phyloP scores from a whole-genome alignment of 2,113 vertebrate genomes.

The Urocitellus parryii region DNA sequence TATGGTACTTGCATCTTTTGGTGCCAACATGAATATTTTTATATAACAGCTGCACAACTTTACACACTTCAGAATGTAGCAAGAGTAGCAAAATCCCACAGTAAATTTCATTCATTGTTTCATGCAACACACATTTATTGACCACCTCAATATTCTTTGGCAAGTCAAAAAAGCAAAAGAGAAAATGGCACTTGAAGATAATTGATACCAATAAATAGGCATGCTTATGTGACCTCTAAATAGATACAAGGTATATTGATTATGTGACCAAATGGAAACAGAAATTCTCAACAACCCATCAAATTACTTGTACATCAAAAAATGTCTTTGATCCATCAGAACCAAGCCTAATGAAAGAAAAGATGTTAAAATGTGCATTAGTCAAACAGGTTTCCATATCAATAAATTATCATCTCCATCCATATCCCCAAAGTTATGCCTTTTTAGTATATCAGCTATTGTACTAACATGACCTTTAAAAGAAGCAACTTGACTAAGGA shows the following conservation, averaged over 20 bases:
- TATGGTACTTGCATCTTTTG: neutral
- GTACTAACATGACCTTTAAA: slow-evolving; percentile 64
- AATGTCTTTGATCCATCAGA: neutral
- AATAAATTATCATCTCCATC: slow-evolving; percentile 36
- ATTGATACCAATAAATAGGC: neutral
- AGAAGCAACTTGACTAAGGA: slow-evolving; percentile 45
- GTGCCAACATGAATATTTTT: neutral
- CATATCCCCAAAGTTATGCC: neutral
- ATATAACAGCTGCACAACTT: slow-evolving; percentile 10
- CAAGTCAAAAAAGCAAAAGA: neutral
- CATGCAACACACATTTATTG: neutral
- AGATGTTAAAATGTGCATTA: slow-evolving; percentile 23
- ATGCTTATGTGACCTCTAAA: neutral
- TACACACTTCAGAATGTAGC: neutral
- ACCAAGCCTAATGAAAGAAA: neutral
- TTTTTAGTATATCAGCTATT: slow-evolving; percentile 61
- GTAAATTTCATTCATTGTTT: slow-evolving; percentile 17
- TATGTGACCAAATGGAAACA: neutral
- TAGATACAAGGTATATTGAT: neutral
- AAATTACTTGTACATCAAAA: slow-evolving; percentile 24
- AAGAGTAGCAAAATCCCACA: slow-evolving; percentile 2
- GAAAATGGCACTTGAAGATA: slow-evolving; percentile 7
- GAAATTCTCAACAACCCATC: neutral
- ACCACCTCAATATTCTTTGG: neutral
- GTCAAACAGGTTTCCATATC: neutral